phyloP scores from a whole-genome alignment of 1,140 invertebrate species.

The Drosophila lini region DNA sequence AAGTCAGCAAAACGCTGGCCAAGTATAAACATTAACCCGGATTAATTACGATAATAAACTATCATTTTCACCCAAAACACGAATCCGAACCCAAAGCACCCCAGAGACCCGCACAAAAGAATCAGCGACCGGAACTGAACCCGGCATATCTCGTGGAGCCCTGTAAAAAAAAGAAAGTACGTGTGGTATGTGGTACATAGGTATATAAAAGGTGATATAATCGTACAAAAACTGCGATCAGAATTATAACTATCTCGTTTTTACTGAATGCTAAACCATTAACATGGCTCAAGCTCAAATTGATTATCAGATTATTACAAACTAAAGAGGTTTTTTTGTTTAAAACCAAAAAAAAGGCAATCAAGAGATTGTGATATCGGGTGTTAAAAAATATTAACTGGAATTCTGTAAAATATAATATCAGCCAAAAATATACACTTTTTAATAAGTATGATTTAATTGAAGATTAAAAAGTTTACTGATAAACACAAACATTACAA shows the following conservation, averaged over 20 bases:
- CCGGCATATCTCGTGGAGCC: constrained; percentile 27
- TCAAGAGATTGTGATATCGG: not conserved
- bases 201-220: constrained; percentile 28
- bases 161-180: constrained; percentile 53
- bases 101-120: constrained; percentile 52
- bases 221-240: not conserved
- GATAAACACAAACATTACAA: too few relatives aligned
- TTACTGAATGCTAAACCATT: not conserved
- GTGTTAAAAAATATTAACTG: not conserved
- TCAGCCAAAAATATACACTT: not conserved
- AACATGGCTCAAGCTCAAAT: not conserved
- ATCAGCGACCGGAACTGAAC: constrained; percentile 72
- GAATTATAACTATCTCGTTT: not conserved
- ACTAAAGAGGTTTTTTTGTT: not conserved
- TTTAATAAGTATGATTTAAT: not conserved
- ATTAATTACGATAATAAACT: constrained; percentile 78
- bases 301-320: not conserved
- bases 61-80: constrained; percentile 73
- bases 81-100: constrained; percentile 10
- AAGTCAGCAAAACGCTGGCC: constrained; percentile 52
- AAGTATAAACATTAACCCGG: constrained; percentile 61
- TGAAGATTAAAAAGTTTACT: too few relatives aligned
- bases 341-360: not conserved
- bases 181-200: constrained; percentile 7
- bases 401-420: not conserved